Evolutionary conservation across 1,140 invertebrate genomes (phyloP).

Genomic region (Carcinoscorpius rotundicauda): DNA sequence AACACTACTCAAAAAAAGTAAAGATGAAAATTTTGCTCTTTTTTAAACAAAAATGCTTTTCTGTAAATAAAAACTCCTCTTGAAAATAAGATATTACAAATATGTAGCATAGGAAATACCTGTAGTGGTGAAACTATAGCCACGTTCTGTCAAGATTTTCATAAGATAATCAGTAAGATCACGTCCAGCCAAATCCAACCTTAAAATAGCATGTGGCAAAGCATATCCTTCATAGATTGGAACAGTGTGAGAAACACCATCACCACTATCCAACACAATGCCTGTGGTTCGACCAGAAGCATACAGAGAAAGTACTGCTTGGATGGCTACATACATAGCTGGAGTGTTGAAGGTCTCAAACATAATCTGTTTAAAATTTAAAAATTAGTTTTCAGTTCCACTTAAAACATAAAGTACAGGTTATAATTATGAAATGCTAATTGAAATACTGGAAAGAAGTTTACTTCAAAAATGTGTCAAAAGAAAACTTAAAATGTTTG

Average conservation of each 20-base stretch:
- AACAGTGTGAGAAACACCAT: conserved; percentile 79
- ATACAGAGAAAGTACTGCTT: conserved; percentile 74
- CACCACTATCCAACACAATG: conserved; percentile 76
- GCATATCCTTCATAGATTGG: conserved; percentile 69
- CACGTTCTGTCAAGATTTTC: conserved; percentile 39
- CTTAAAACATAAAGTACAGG: too few species aligned
- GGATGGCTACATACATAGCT: conserved; percentile 82
- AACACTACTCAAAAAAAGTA: too few species aligned
- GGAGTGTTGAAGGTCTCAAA: conserved; percentile 45
- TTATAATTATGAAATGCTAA: too few species aligned
- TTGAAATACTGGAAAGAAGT: too few species aligned
- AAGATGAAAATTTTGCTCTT: too few species aligned
- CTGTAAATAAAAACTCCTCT: too few species aligned
- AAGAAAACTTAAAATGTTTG: conserved; percentile 10
- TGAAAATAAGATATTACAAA: too few species aligned
- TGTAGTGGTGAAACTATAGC: conserved; percentile 39
- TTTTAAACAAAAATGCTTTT: too few species aligned
- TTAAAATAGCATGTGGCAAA: conserved; percentile 40
- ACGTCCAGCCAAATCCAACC: conserved; percentile 42
- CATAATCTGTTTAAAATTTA: conserved; percentile 38
- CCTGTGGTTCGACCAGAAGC: conserved; percentile 83
- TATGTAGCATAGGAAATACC: conserved; percentile 14
- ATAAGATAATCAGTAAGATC: conserved; percentile 44
- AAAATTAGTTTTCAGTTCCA: neutral
- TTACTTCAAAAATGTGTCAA: conserved; percentile 48